Percentiles rank a stretch among this genome's conserved stretches.
Evolutionary conservation across 2,888 invertebrate species (phyloP).

Genomic region (Trachelus stipa): DNA sequence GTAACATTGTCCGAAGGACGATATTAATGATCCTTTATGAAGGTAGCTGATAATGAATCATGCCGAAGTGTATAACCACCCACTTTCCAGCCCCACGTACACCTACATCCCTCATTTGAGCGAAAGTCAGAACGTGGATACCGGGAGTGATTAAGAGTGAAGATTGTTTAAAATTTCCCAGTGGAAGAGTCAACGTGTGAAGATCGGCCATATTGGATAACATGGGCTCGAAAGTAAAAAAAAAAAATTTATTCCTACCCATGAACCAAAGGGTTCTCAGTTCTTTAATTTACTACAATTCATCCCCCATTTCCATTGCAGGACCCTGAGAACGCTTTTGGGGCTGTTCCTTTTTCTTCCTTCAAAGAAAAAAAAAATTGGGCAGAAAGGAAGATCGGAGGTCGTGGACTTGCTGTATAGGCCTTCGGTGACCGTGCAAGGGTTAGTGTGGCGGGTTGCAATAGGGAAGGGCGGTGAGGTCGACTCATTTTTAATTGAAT

Average conservation of each 20-base stretch:
- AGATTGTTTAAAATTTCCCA: neutral
- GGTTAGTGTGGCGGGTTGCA: neutral
- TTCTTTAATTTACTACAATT: neutral
- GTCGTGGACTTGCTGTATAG: neutral
- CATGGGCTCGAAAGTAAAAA: neutral
- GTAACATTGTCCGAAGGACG: conserved; percentile 55
- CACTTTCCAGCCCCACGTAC: neutral
- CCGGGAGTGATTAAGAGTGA: conserved; percentile 21
- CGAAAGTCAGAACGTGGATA: neutral
- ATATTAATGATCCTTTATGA: conserved; percentile 61
- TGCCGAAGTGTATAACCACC: conserved; percentile 20
- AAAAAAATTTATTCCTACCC: neutral
- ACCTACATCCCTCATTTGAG: neutral
- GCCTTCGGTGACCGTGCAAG: neutral
- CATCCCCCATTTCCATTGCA: neutral
- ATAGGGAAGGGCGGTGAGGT: neutral
- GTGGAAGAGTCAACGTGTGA: neutral
- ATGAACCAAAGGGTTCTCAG: neutral
- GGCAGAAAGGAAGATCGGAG: neutral
- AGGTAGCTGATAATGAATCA: conserved; percentile 46
- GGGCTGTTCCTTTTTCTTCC: neutral
- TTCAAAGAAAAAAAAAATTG: neutral
- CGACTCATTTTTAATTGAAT: conserved; percentile 48
- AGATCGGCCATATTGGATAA: neutral
- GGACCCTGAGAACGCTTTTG: neutral